Conservation (phyloP, 2,888 invertebrate genomes). For the Epirrita christyi region DNA sequence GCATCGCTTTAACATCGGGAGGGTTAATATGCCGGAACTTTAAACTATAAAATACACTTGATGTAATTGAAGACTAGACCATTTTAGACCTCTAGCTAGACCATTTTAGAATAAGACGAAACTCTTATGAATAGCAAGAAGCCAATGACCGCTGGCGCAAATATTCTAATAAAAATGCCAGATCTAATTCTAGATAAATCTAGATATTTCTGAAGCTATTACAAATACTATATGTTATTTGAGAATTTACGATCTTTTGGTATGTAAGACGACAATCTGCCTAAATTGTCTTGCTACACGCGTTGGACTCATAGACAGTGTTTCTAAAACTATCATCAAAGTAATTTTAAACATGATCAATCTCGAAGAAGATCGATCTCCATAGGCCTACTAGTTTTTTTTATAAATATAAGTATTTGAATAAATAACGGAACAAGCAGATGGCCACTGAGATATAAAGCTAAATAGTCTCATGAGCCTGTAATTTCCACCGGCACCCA, state of each 20-base stretch:
- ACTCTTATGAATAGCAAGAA: constrained; percentile 1
- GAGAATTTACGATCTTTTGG: constrained; percentile 4
- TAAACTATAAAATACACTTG: background rate
- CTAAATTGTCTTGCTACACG: background rate
- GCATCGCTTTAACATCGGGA: background rate
- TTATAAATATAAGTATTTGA: no score
- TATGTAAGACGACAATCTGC: background rate
- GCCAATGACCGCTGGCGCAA: constrained; percentile 1
- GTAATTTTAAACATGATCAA: no score
- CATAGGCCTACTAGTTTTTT: no score
- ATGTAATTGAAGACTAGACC: background rate
- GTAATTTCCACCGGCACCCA: no score
- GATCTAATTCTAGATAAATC: constrained; percentile 9
- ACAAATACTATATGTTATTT: background rate
- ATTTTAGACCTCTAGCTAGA: no score
- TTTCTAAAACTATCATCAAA: background rate
- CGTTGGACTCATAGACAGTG: background rate
- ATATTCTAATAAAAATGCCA: constrained; percentile 6
- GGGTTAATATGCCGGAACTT: constrained; percentile 2
- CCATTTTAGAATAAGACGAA: background rate
- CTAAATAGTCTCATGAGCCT: no score
- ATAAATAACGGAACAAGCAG: no score
- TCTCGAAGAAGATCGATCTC: no score
- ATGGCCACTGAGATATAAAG: no score
- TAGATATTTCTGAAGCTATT: constrained; percentile 8